Evolutionary conservation across 2,888 invertebrate species (phyloP), one percentile per base, ranked within the genome.

Genomic region (Caradrina clavipalpis): DNA sequence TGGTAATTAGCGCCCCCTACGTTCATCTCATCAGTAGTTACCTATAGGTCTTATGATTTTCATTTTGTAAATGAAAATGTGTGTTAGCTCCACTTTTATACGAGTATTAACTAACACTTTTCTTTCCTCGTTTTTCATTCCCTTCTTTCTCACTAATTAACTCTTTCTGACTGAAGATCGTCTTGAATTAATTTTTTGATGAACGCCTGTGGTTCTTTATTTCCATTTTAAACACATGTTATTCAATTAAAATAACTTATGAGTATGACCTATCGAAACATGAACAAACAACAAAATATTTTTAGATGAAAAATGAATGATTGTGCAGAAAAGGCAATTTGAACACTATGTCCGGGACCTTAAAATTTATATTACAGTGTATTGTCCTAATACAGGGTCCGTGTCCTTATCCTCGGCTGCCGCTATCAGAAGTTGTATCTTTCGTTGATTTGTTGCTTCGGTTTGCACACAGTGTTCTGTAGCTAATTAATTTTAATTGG

Each of bases 401-500:
- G 81, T 85, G 88, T 89, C 89, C 90, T 91, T 92, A 92, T 91
- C 92, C 91, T 85, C 87, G 84, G 86, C 86, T 84, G 84, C 84
- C 80, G 89, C 89, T 91, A 93, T 92, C 91, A 89, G 88, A 86
- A 86, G 89, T 91, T 90, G 92, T 92, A 92, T 93, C 93, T 92
- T 91, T 90, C 90, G 90, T 93, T 93, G 93, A 93, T 94, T 94
- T 94, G 94, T 94, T 92, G 89, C 93, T 90, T 92, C 88, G 89
- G 90, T 89, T 89, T 90, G 90, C 90, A 87, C 89, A 90, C 91
- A 92, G 90, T 93, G 91, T 94, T 93, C 94, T 89, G 93, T 88
- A 90, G 91, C 94, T 95, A 95, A 95, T 95, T 95, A 95, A 94
- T 95, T 95, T 95, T 95, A 95, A 95, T 95, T 95, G 94, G 94